Percentiles rank a stretch among this genome's conserved stretches.
Conservation (phyloP, 2,888 invertebrate species). For the Agelastica alni region DNA sequence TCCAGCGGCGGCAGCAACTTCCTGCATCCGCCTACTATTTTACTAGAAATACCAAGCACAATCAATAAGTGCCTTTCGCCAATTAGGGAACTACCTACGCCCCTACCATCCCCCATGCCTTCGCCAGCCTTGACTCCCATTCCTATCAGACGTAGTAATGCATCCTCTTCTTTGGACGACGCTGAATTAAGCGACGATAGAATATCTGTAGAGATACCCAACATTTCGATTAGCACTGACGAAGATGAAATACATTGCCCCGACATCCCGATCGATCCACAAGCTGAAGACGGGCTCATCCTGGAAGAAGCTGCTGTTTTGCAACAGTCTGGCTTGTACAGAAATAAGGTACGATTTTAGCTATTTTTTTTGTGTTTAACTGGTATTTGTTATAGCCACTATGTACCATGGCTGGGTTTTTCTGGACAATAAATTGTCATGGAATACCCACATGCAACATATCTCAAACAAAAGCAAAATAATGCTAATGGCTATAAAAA, state of each 20-base stretch:
- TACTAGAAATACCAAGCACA: conserved; percentile 75
- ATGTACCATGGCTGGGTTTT: too few species aligned
- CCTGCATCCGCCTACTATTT: conserved; percentile 74
- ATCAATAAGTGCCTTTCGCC: conserved; percentile 80
- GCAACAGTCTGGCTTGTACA: conserved; percentile 45
- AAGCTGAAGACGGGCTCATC: conserved; percentile 55
- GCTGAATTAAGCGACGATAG: conserved; percentile 59
- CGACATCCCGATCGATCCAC: conserved; percentile 55
- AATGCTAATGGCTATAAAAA: too few species aligned
- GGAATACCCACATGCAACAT: too few species aligned
- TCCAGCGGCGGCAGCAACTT: conserved; percentile 63
- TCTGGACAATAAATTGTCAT: too few species aligned
- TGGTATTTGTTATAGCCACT: too few species aligned
- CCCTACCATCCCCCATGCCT: conserved; percentile 73
- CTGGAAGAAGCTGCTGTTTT: conserved; percentile 55
- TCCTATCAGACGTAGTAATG: conserved; percentile 54
- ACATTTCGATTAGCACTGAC: conserved; percentile 52
- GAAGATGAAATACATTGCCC: conserved; percentile 51
- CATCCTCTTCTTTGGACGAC: conserved; percentile 59
- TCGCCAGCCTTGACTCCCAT: conserved; percentile 73
- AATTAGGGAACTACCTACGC: conserved; percentile 77
- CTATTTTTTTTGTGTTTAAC: too few species aligned
- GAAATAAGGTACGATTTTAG: conserved; percentile 42
- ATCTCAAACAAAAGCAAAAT: too few species aligned
- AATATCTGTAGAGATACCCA: conserved; percentile 57